Evolutionary conservation across 2,888 invertebrate genomes (phyloP).

Genomic region (Parthenolecanium corni): DNA sequence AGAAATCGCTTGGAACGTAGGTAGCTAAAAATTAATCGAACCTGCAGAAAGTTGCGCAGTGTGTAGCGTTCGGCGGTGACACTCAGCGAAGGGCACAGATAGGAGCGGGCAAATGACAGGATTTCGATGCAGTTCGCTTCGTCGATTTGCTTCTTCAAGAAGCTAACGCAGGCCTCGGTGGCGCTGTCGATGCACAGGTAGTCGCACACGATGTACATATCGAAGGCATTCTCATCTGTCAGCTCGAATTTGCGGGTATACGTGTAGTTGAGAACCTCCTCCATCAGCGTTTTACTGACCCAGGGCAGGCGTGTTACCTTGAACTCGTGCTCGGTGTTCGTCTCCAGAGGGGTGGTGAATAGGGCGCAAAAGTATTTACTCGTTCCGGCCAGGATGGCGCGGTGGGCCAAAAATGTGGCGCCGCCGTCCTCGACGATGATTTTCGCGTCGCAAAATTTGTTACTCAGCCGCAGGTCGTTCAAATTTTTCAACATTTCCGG

Average conservation of each 20-base stretch:
- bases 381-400: constrained; percentile 73
- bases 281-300: constrained; percentile 13
- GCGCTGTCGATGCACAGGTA: constrained; percentile 23
- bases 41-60: constrained; percentile 8
- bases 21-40: too few relatives aligned
- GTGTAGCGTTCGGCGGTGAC: constrained; percentile 21
- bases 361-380: constrained; percentile 68
- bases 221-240: constrained; percentile 15
- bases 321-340: constrained; percentile 10
- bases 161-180: constrained; percentile 20
- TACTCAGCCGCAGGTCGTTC: constrained; percentile 68
- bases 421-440: constrained; percentile 65
- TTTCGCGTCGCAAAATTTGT: constrained; percentile 76
- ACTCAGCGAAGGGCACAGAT: constrained; percentile 3
- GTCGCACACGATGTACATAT: constrained; percentile 23
- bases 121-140: constrained; percentile 22
- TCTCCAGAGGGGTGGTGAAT: constrained; percentile 20
- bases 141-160: constrained; percentile 16
- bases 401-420: constrained; percentile 69
- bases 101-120: constrained; percentile 10
- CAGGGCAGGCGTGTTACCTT: constrained; percentile 21
- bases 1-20: too few relatives aligned
- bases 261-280: constrained; percentile 25
- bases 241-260: constrained; percentile 11
- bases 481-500: constrained; percentile 38